Conservation (phyloP, 2,797 vertebrate species). For the Enteromius anoplus region DNA sequence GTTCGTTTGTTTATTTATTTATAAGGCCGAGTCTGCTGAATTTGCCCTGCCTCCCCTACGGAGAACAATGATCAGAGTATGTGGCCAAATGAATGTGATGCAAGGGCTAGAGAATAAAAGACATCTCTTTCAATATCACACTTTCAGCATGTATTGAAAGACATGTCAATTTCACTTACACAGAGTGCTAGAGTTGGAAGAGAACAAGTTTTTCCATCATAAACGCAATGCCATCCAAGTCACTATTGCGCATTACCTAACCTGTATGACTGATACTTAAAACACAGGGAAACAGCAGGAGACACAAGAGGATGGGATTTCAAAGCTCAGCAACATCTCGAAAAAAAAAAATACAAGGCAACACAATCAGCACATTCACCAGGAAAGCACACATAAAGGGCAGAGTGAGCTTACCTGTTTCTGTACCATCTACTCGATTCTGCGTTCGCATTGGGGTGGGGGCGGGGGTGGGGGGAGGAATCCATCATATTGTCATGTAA, state of each 20-base stretch:
- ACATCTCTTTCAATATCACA: conserved; percentile 78
- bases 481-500: conserved; percentile 46
- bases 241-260: conserved; percentile 66
- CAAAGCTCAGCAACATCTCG: conserved; percentile 63
- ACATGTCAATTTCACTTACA: conserved; percentile 80
- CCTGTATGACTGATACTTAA: conserved; percentile 81
- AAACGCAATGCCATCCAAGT: conserved; percentile 73
- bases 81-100: conserved; percentile 77
- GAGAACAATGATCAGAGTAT: conserved; percentile 75
- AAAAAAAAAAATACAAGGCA: conserved; percentile 61
- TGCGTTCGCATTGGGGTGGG: neutral
- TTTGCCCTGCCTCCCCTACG: conserved; percentile 23
- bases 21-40: conserved; percentile 48
- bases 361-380: conserved; percentile 57
- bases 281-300: conserved; percentile 76
- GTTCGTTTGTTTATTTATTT: conserved; percentile 72
- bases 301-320: conserved; percentile 65
- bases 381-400: conserved; percentile 54
- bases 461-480: neutral
- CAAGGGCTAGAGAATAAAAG: conserved; percentile 79
- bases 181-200: conserved; percentile 68
- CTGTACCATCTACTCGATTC: conserved; percentile 2
- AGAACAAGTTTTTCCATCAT: conserved; percentile 67
- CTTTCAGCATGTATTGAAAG: conserved; percentile 73
- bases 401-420: neutral